Percentiles rank a stretch among this genome's conserved stretches.
phyloP scores from a whole-genome alignment of 2,113 vertebrate genomes.

The Anarhynchus alexandrinus region DNA sequence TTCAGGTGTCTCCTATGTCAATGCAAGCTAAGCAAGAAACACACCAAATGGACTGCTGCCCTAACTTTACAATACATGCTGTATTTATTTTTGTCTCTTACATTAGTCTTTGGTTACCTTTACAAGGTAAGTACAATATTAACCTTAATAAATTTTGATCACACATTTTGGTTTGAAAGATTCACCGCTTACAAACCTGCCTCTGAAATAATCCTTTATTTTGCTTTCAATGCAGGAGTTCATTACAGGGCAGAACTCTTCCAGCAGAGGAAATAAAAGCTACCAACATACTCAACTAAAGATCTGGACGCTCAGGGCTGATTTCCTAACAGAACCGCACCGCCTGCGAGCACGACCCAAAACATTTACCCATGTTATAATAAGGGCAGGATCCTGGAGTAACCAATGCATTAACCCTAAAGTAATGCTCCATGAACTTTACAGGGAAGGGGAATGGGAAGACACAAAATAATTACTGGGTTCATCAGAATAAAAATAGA shows the following conservation, averaged over 20 bases:
- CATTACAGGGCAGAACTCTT: not conserved
- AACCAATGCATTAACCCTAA: not conserved
- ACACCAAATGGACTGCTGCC: accelerated
- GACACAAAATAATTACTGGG: not conserved
- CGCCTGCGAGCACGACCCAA: accelerated
- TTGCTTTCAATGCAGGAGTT: not conserved
- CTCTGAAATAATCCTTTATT: not conserved
- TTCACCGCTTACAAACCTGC: not conserved
- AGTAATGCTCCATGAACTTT: not conserved
- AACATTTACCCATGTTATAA: not conserved
- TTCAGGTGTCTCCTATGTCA: not conserved
- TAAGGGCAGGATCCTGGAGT: not conserved
- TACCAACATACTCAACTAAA: not conserved
- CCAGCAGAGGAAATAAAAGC: not conserved
- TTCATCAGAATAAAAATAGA: not conserved
- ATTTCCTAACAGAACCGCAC: not conserved
- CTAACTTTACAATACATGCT: not conserved
- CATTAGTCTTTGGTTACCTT: not conserved
- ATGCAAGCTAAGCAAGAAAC: not conserved
- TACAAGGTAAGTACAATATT: not conserved
- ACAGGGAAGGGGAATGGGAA: not conserved
- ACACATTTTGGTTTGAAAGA: not conserved
- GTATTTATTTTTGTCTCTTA: not conserved
- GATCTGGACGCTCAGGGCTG: not conserved
- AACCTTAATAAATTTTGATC: not conserved